A percentile compares a stretch with the other conserved stretches of the same genome.
Evolutionary conservation across 1,140 invertebrate genomes (phyloP).

Genomic region (Stegodyphus mimosarum): DNA sequence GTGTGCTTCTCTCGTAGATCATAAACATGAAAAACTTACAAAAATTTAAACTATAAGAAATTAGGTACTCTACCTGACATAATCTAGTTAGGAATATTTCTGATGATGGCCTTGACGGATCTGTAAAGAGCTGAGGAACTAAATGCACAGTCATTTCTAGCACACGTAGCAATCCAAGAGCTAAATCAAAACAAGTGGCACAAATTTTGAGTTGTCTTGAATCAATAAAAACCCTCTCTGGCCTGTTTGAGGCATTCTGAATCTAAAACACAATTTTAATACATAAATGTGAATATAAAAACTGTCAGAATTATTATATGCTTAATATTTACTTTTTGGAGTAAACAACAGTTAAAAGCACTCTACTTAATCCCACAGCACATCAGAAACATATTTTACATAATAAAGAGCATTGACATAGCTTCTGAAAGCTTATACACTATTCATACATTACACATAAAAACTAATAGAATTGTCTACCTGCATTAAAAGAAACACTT

Average conservation of each 20-base stretch:
- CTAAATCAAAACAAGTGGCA: constrained; percentile 83
- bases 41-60: background rate
- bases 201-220: constrained; percentile 84
- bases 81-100: constrained; percentile 76
- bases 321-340: no score
- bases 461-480: no score
- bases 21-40: no score
- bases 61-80: constrained; percentile 72
- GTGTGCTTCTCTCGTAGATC: no score
- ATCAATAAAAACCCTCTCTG: constrained; percentile 75
- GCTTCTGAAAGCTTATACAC: no score
- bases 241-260: constrained; percentile 71
- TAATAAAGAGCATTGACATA: no score
- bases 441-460: no score
- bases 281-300: background rate
- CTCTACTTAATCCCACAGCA: no score
- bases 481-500: no score
- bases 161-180: constrained; percentile 78
- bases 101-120: constrained; percentile 73
- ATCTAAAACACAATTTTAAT: constrained; percentile 71
- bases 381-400: no score
- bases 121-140: constrained; percentile 75
- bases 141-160: constrained; percentile 82
- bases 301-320: no score
- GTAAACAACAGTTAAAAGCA: no score